Base-by-base conservation (phyloP, 2,888 invertebrate species). In the Macrophya alboannulata region DNA sequence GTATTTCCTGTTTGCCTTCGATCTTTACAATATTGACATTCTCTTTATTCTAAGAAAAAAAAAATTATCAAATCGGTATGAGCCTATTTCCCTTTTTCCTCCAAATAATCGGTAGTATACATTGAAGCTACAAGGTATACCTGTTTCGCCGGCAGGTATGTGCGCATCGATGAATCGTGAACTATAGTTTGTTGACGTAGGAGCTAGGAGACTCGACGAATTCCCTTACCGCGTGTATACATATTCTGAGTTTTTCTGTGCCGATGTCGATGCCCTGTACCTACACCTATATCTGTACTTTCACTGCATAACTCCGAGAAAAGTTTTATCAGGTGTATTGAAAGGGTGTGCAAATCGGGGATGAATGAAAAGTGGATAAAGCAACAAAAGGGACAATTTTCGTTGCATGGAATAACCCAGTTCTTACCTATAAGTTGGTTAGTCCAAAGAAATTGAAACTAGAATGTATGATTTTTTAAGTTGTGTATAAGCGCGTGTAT, bases 131-230 rank as follows among this genome's bases (percentile, higher is more conserved):
- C 17, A n/a, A 55, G 8, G 55, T 55, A 2, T 55, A n/a, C 55
- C 6, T 17, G n/a, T n/a, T 55, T n/a, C n/a, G 55, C 55, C 55
- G 55, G 55, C n/a, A 55, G 55, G 55, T 55, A 55, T n/a, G 55
- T n/a, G n/a, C 55, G n/a, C 55, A 55, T 55, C 55, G 55, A 55
- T 55, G 55, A 55, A 55, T 55, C 55, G 55, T 55, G 55, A 55
- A 55, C n/a, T 55, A 55, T 55, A 55, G 55, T 55, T 55, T 55
- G 55, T 55, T 55, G 55, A 55, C 55, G 55, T n/a, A 55, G 55
- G 55, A 55, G 55, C n/a, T 55, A 55, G 55, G 45, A 55, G 55
- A 0, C 55, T 55, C 55, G 55, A 55, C 55, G 55, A 55, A 55
- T n/a, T 55, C n/a, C 55, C n/a, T 55, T 8, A 55, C 8, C 55